A percentile compares a stretch with the other conserved stretches of the same genome.
These are phyloP conservation scores for Tenrec ecaudatus DNA, from an alignment of 2,113 vertebrate species.

Conservation along the genomic window DNA sequence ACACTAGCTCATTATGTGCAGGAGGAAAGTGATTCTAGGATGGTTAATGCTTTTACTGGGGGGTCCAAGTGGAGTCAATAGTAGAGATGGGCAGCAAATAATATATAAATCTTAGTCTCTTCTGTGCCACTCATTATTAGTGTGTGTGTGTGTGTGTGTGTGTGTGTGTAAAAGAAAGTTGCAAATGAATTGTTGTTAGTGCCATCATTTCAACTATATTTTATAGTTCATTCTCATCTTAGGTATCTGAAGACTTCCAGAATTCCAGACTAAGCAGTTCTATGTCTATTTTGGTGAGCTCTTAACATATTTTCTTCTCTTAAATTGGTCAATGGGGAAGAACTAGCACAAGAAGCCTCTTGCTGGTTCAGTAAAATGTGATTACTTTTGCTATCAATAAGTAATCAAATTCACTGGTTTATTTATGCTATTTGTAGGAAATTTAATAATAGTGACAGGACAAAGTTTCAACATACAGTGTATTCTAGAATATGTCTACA, in stretches of 20 bases:
- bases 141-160: too few species aligned
- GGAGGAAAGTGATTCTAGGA: not conserved
- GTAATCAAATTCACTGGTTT: constrained; percentile 51
- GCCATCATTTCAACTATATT: not conserved
- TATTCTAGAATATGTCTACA: not conserved
- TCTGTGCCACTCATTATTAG: not conserved
- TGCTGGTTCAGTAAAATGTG: constrained; percentile 67
- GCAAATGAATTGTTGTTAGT: constrained; percentile 6
- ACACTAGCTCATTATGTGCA: not conserved
- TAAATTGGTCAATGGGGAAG: constrained; percentile 48
- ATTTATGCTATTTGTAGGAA: not conserved
- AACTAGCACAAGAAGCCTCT: constrained; percentile 61
- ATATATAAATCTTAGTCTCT: not conserved
- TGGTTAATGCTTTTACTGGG: not conserved
- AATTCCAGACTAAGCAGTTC: not conserved
- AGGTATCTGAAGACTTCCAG: not conserved
- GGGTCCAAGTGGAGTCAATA: constrained; percentile 1
- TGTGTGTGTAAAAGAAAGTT: not conserved
- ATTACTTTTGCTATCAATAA: constrained; percentile 63
- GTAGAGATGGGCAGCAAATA: not conserved
- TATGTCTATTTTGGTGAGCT: not conserved
- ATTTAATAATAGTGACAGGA: constrained; percentile 55
- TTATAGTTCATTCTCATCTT: not conserved
- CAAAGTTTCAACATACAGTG: not conserved
- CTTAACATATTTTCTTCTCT: constrained; percentile 49